A percentile compares a stretch with the other conserved stretches of the same genome.
Evolutionary conservation across 2,888 invertebrate genomes (phyloP).

Genomic region (Tipula lateralis): DNA sequence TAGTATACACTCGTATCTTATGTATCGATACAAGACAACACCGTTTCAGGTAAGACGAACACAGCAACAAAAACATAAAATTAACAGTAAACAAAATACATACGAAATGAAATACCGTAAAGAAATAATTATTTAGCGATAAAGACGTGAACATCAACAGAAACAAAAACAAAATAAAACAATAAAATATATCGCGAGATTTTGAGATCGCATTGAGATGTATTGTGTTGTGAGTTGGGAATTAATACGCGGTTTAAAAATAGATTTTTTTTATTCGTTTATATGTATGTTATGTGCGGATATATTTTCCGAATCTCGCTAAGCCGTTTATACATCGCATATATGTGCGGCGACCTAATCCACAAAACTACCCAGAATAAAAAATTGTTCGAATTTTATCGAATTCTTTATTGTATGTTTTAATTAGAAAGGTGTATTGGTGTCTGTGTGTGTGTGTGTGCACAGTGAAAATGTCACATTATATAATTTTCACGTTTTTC

Average conservation of each 20-base stretch:
- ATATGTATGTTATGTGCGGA: not conserved
- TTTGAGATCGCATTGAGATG: not conserved
- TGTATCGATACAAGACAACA: too few relatives aligned
- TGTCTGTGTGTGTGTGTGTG: too few relatives aligned
- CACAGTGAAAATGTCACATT: conserved; percentile 7
- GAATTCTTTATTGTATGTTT: too few relatives aligned
- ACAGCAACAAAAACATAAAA: not conserved
- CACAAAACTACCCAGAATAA: not conserved
- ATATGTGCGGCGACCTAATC: not conserved
- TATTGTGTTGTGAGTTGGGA: not conserved
- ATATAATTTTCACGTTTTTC: not conserved
- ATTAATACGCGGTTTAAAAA: not conserved
- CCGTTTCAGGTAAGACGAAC: not conserved
- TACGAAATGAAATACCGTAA: conserved; percentile 24
- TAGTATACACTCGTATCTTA: too few relatives aligned
- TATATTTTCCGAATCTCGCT: not conserved
- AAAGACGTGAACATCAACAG: not conserved
- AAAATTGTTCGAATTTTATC: not conserved
- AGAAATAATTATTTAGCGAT: conserved; percentile 24
- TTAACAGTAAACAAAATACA: conserved; percentile 13
- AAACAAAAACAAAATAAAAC: not conserved
- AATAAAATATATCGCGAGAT: conserved; percentile 14
- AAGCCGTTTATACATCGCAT: not conserved
- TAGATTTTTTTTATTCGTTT: not conserved
- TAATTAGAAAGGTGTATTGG: too few relatives aligned